Evolutionary conservation across 2,888 invertebrate species (phyloP), one percentile per base, ranked within the genome.

Genomic region (Aethes cnicana): DNA sequence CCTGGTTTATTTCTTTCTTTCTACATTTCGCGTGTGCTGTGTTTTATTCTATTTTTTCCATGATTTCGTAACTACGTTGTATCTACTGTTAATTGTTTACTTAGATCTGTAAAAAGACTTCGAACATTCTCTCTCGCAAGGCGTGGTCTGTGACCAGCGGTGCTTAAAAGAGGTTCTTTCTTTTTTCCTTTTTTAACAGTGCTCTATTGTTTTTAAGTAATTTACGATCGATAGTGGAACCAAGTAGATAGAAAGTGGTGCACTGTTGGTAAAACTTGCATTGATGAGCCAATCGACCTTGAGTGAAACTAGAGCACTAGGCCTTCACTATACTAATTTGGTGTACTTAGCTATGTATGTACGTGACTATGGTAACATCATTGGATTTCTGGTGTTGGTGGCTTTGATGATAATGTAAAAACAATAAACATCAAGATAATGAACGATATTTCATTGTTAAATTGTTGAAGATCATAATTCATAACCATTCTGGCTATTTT

Each of bases 201-300:
- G 21, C 11, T 36, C 43, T 36, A 42, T 43, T 50, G 50, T 50
- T 50, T 43, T 17, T 42, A 50, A 43, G 43, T 36, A 43, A 50
- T 50, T 30, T 44, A 44, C 37, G 43, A 50, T 44, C 28, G 49
- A 36, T 36, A 30, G n/a, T n/a, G 11, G 37, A 21, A 30, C 28
- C n/a, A n/a, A n/a, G n/a, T n/a, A n/a, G n/a, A n/a, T 50, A 50
- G 50, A 43, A 50, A 50, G 50, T 36, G 36, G 50, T 50, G 36
- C 50, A 36, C 4, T 44, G 36, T 32, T 36, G 43, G 14, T 43
- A 26, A 14, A 11, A 21, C 17, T 21, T 5, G 30, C 37, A 50
- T 44, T 37, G 50, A 35, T 20, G 48, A 36, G 16, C 36, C 23
- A 4, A 25, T n/a, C 23, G 36, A 46, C 52, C 44, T 52, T 46